Conservation (phyloP, 2,797 vertebrate genomes). For the Peromyscus aztecus region DNA sequence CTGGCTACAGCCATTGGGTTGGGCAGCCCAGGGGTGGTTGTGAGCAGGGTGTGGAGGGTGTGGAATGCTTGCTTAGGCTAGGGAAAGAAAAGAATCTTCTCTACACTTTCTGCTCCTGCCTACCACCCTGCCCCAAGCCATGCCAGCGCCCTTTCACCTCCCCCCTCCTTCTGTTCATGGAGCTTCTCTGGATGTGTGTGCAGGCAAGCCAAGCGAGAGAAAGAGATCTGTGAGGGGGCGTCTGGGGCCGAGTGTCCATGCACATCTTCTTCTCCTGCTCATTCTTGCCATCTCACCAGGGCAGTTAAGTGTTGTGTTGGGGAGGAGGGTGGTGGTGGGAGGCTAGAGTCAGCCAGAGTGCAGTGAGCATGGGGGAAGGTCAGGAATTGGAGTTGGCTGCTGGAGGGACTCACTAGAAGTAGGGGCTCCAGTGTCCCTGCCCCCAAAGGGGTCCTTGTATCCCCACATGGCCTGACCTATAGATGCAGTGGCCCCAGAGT, state of each 20-base stretch:
- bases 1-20: not conserved
- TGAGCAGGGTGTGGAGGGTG: not conserved
- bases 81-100: not conserved
- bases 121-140: not conserved
- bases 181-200: not conserved
- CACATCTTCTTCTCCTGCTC: conserved; percentile 79
- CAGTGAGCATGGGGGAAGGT: conserved; percentile 50
- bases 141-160: not conserved
- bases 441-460: not conserved
- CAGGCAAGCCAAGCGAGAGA: not conserved
- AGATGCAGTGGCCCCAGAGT: not conserved
- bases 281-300: conserved; percentile 25
- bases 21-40: not conserved
- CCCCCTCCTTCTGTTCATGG: conserved; percentile 17
- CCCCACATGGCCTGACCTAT: not conserved
- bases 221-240: conserved; percentile 35
- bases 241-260: conserved; percentile 55
- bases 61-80: not conserved
- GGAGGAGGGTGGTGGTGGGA: not conserved
- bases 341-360: conserved; percentile 16
- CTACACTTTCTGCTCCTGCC: not conserved
- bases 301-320: conserved; percentile 55
- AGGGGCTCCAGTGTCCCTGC: not conserved
- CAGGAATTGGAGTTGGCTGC: not conserved
- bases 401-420: not conserved